A percentile compares a stretch with the other conserved stretches of the same genome.
These are phyloP conservation scores for Pemphredon lugubris DNA, from an alignment of 2,888 invertebrate genomes.

Conservation along the genomic window DNA sequence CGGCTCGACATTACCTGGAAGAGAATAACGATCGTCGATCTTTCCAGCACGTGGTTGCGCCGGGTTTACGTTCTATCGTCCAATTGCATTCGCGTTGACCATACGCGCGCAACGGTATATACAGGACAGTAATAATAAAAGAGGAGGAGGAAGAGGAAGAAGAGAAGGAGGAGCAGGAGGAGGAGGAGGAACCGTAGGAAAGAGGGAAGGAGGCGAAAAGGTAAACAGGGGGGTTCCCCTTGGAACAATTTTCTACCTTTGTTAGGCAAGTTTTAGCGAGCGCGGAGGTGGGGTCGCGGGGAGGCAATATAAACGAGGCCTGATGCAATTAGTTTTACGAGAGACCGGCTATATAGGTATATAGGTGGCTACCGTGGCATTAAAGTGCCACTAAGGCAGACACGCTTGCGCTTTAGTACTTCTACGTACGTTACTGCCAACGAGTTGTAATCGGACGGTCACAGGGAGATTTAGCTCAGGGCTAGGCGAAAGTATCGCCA, in stretches of 20 bases:
- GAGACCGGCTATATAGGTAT: conserved; percentile 64
- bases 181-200: conserved; percentile 6
- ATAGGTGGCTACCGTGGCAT: conserved; percentile 68
- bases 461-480: conserved; percentile 72
- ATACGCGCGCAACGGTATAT: conserved; percentile 45
- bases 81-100: conserved; percentile 59
- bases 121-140: conserved; percentile 28
- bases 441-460: conserved; percentile 61
- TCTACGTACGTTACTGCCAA: conserved; percentile 57
- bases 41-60: conserved; percentile 40
- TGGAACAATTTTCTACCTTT: conserved; percentile 70
- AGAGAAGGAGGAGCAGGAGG: conserved; percentile 15
- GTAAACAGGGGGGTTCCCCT: conserved; percentile 23
- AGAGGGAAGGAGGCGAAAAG: neutral
- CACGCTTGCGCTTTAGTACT: conserved; percentile 71
- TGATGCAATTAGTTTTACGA: conserved; percentile 79
- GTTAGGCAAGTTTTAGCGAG: conserved; percentile 64
- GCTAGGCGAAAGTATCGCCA: conserved; percentile 74
- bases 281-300: neutral
- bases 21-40: conserved; percentile 23
- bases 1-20: conserved; percentile 34
- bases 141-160: conserved; percentile 11
- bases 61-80: conserved; percentile 64
- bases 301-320: conserved; percentile 72
- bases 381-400: conserved; percentile 71